Percentiles rank a stretch among this genome's conserved stretches.
Evolutionary conservation across 2,113 vertebrate species (phyloP).

Genomic region (Mugil cephalus): DNA sequence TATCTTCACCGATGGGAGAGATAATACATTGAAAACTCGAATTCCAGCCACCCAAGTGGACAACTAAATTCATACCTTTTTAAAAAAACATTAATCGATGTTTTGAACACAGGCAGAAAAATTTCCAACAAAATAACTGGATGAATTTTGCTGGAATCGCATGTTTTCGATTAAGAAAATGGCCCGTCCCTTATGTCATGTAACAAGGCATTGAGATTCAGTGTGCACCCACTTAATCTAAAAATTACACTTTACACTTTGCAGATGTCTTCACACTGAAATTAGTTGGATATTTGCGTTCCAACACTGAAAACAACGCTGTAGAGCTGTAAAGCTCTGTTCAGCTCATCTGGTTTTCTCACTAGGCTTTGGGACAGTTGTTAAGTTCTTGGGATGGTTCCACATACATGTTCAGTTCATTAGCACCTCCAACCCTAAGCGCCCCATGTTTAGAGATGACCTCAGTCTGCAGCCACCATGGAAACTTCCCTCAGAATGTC

Average conservation of each 20-base stretch:
- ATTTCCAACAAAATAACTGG: no score
- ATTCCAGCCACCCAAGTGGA: not conserved
- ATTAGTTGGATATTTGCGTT: constrained; percentile 6
- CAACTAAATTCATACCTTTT: no score
- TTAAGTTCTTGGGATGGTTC: constrained; percentile 19
- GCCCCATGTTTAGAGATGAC: not conserved
- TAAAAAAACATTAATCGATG: no score
- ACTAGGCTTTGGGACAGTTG: not conserved
- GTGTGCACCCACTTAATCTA: no score
- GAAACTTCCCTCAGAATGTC: constrained; percentile 30
- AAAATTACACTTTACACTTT: not conserved
- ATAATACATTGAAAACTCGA: constrained; percentile 12
- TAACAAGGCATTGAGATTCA: no score
- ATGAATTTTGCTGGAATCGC: no score
- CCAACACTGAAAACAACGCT: constrained; percentile 11
- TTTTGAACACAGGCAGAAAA: no score
- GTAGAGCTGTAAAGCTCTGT: not conserved
- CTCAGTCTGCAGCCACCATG: not conserved
- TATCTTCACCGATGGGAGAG: not conserved
- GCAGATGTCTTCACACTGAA: constrained; percentile 1
- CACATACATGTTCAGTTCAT: constrained; percentile 41
- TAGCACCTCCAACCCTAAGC: constrained; percentile 11
- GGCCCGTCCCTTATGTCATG: not conserved
- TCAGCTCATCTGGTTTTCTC: constrained; percentile 36
- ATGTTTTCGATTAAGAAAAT: rapidly evolving